Conservation (phyloP, 1,140 invertebrate species). For the Ladona fulva region DNA sequence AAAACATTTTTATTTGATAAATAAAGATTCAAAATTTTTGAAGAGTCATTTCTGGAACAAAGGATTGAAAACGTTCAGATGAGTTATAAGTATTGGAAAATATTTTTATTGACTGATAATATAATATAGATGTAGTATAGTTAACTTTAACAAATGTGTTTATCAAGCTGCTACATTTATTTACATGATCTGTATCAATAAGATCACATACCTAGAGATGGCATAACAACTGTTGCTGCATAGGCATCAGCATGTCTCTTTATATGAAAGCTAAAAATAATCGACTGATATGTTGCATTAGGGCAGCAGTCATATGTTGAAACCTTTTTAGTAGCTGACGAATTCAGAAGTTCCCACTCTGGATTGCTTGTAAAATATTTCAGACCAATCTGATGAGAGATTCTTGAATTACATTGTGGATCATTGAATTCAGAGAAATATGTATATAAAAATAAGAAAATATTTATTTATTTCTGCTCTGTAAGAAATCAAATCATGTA, state of each 20-base stretch:
- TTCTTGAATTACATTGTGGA: not conserved
- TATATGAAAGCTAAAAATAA: constrained; percentile 36
- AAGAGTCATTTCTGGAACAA: too few relatives aligned
- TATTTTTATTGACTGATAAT: too few relatives aligned
- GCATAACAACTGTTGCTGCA: constrained; percentile 35
- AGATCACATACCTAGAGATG: constrained; percentile 38
- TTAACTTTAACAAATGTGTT: too few relatives aligned
- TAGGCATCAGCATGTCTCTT: constrained; percentile 34
- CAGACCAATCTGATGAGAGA: constrained; percentile 23
- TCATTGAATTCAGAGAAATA: not conserved
- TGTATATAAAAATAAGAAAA: too few relatives aligned
- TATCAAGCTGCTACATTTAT: too few relatives aligned
- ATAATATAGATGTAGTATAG: too few relatives aligned
- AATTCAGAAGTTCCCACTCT: constrained; percentile 33
- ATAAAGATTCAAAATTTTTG: too few relatives aligned
- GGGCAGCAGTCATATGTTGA: constrained; percentile 33
- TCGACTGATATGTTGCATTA: constrained; percentile 39
- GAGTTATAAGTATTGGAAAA: too few relatives aligned
- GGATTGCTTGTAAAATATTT: constrained; percentile 30
- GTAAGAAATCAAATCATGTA: not conserved
- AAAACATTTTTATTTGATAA: not conserved
- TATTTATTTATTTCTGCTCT: not conserved
- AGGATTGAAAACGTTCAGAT: too few relatives aligned
- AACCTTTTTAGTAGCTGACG: constrained; percentile 25
- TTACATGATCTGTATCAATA: too few relatives aligned